Conservation (phyloP, 2,113 vertebrate species). For the Myotis davidii region DNA sequence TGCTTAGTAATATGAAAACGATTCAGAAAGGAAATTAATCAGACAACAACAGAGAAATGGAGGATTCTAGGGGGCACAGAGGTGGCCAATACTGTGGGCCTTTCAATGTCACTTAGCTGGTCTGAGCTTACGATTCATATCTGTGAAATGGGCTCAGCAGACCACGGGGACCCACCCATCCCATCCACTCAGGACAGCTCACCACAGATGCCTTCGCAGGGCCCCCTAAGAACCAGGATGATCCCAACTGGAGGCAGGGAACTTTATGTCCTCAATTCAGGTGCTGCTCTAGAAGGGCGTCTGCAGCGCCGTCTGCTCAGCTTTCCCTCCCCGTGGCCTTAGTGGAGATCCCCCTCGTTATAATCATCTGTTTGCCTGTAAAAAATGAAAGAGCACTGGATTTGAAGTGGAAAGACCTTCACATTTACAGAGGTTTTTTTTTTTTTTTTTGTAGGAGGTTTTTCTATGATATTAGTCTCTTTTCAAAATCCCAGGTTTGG, state of each 20-base stretch:
- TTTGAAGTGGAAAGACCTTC: neutral
- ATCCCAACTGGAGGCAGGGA: neutral
- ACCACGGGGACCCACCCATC: no score
- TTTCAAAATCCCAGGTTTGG: slow-evolving; percentile 15
- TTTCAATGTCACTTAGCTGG: neutral
- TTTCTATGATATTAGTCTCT: slow-evolving; percentile 35
- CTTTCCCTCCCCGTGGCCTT: fast-evolving
- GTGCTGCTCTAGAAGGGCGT: fast-evolving
- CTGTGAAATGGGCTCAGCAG: neutral
- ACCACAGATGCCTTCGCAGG: fast-evolving
- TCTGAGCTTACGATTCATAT: neutral
- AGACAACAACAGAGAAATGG: neutral
- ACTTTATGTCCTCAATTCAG: no score
- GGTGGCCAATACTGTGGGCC: fast-evolving
- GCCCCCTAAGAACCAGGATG: neutral
- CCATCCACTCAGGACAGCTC: neutral
- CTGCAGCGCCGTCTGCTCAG: fast-evolving
- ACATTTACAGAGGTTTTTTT: neutral
- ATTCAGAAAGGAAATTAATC: neutral
- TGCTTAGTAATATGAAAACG: neutral
- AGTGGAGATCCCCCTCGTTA: neutral
- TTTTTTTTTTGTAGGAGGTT: neutral
- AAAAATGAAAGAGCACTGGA: neutral
- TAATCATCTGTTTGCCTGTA: neutral
- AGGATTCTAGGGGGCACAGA: neutral